Base-by-base conservation (phyloP, 2,113 vertebrate genomes). In the Tricholaema leucomelas region DNA sequence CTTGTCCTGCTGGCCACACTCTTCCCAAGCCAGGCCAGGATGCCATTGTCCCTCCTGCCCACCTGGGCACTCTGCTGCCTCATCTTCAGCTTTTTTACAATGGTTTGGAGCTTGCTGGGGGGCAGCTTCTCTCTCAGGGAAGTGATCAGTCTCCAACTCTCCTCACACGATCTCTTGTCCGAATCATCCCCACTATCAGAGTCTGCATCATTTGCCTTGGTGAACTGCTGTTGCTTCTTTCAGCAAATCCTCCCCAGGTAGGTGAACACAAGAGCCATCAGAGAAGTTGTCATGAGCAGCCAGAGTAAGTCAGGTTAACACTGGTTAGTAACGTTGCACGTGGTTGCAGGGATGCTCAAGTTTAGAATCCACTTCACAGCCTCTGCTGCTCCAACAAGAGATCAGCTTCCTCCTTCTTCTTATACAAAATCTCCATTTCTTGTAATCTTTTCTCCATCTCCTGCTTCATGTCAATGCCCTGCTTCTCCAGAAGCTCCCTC, bases 121-220 rank as follows among this genome's bases (percentile, higher is more conserved):
- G 99, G 99, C 91, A 99, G 98, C 97, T 99, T 99, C 98, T 99
- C 99, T 97, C 99, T 98, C 98, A 99, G 96, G 96, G 99, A 99
- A 96, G 99, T 99, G 96, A 99, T 99, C 97, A 99, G 98, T 97
- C 99, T 99, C 99, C 99, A 99, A 98, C 99, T 99, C 97, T 99
- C 99, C 96, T 99, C 99, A 88, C 99, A 99, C 95, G 99, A 99
- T 96, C 99, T 98, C 98, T 99, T 99, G 99, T 99, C 99, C 97
- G 99, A 99, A 98, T 99, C 99, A 98, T 99, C 99, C 93, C 99
- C 99, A 99, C 99, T 99, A 99, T 99, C 99, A 98, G 99, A 99
- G 98, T 99, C 99, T 97, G 99, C 99, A 96, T 99, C 99, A 94
- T 98, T 98, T 97, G 97, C 97, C 97, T 97, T 95, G 96, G 97